Conservation (phyloP, 2,113 vertebrate genomes). For the Eudyptes chrysolophus region DNA sequence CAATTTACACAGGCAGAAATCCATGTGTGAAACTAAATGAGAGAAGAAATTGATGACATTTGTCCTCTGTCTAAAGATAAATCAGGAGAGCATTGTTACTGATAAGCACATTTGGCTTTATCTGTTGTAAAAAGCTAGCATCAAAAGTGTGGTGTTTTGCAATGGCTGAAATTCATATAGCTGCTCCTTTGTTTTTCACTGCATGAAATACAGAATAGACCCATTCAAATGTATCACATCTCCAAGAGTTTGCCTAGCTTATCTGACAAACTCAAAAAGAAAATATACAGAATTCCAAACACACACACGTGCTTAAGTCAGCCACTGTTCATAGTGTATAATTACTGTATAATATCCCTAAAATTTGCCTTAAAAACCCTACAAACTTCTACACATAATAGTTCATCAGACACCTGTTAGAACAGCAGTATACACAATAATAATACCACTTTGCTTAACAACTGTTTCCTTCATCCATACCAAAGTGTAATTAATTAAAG, state of each 20-base stretch:
- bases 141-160: not conserved
- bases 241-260: not conserved
- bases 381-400: not conserved
- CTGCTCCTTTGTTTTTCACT: not conserved
- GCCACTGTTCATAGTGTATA: not conserved
- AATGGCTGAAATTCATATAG: not conserved
- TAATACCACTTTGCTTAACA: not conserved
- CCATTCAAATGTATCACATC: not conserved
- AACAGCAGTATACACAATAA: not conserved
- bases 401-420: not conserved
- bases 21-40: not conserved
- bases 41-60: not conserved
- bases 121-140: not conserved
- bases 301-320: not conserved
- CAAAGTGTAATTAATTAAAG: not conserved
- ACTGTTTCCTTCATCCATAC: not conserved
- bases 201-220: not conserved
- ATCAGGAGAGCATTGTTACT: not conserved
- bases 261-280: not conserved
- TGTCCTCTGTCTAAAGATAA: not conserved
- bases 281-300: not conserved
- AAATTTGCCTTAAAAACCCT: not conserved
- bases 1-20: not conserved
- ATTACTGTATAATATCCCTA: not conserved
- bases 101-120: not conserved